Evolutionary conservation across 1,140 invertebrate genomes (phyloP).

Genomic region (Hypsibius dujardini): DNA sequence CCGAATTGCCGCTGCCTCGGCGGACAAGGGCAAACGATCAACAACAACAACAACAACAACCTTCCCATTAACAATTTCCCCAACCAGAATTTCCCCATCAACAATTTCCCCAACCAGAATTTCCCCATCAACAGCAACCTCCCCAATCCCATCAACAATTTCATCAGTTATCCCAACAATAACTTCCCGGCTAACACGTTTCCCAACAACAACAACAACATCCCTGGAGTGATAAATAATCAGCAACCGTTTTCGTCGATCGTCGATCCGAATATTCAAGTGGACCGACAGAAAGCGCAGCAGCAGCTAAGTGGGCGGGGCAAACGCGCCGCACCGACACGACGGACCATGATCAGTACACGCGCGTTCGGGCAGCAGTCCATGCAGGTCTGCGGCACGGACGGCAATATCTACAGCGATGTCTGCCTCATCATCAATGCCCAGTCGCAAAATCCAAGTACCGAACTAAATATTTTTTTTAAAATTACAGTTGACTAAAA

Average conservation of each 20-base stretch:
- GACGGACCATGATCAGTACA: too few relatives aligned
- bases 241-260: too few relatives aligned
- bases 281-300: too few relatives aligned
- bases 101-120: neutral
- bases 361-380: neutral
- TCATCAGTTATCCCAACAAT: too few relatives aligned
- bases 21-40: neutral
- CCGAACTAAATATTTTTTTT: too few relatives aligned
- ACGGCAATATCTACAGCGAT: neutral
- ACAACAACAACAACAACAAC: neutral
- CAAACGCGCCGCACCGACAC: too few relatives aligned
- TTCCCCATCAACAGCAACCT: neutral
- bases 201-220: neutral
- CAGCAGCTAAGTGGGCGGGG: too few relatives aligned
- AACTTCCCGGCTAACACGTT: neutral
- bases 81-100: neutral
- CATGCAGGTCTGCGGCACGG: neutral
- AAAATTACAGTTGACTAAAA: too few relatives aligned
- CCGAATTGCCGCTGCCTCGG: neutral
- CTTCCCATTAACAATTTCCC: neutral
- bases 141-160: neutral
- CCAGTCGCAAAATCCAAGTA: neutral
- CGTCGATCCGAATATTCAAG: too few relatives aligned
- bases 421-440: constrained; percentile 9
- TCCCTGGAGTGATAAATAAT: too few relatives aligned